Percentiles rank a stretch among this genome's conserved stretches.
These are phyloP conservation scores for Strigamia maritima DNA, from an alignment of 2,888 invertebrate genomes.

Conservation along the genomic window DNA sequence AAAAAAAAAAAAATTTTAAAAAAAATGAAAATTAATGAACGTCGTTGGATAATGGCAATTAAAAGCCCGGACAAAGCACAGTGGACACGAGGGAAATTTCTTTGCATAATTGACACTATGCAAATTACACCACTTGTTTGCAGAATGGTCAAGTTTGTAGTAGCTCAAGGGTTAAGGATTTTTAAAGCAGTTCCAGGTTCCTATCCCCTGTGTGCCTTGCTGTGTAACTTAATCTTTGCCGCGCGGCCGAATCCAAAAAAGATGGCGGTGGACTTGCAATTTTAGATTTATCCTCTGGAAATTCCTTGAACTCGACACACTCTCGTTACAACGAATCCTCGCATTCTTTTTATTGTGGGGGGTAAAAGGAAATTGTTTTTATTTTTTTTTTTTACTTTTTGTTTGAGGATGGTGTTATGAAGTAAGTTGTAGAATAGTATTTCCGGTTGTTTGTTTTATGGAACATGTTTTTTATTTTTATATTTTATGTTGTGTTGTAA, in stretches of 20 bases:
- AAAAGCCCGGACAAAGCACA: background rate
- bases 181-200: background rate
- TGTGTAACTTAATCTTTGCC: slow-evolving; percentile 7
- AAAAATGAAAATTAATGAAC: no score
- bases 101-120: slow-evolving; percentile 4
- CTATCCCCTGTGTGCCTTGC: background rate
- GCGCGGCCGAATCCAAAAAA: slow-evolving; percentile 5
- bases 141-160: background rate
- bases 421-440: background rate
- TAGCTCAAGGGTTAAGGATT: background rate
- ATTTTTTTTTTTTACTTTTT: background rate
- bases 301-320: background rate
- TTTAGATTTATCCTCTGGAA: slow-evolving; percentile 11
- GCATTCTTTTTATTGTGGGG: background rate
- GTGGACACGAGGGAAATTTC: background rate
- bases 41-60: background rate
- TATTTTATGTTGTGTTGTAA: background rate
- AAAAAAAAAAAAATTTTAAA: no score
- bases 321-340: background rate
- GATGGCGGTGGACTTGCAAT: background rate
- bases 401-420: background rate
- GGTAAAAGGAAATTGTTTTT: background rate
- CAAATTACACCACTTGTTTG: background rate
- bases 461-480: background rate
- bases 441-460: background rate